Evolutionary conservation across 2,797 vertebrate genomes (phyloP).

Genomic region (Helarctos malayanus): DNA sequence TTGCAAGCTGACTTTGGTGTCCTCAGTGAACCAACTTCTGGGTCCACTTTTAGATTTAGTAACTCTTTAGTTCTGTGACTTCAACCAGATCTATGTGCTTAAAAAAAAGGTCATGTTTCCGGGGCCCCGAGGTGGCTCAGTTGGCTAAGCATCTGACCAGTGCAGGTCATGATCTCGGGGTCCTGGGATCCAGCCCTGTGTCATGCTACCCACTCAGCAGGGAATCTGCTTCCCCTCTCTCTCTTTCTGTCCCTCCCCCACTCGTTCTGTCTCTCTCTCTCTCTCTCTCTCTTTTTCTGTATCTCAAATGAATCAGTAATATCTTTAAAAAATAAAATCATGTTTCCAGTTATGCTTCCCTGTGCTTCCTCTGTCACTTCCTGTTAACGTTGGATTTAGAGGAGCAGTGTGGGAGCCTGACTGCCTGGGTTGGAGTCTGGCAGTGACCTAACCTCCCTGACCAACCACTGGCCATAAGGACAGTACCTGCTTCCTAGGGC

Average conservation of each 20-base stretch:
- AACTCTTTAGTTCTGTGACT: constrained; percentile 16
- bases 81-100: background rate
- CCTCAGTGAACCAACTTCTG: constrained; percentile 11
- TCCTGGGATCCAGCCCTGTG: background rate
- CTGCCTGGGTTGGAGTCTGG: background rate
- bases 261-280: no score
- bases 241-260: background rate
- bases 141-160: background rate
- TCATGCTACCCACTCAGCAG: background rate
- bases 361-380: background rate
- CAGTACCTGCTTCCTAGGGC: background rate
- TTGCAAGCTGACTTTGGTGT: background rate
- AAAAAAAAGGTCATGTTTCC: background rate
- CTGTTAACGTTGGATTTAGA: background rate
- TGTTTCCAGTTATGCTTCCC: background rate
- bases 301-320: background rate
- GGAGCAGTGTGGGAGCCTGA: background rate
- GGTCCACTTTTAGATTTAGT: background rate
- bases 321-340: background rate
- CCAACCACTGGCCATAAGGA: background rate
- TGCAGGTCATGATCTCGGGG: background rate
- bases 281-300: background rate
- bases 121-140: background rate
- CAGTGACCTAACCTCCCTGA: background rate
- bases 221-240: background rate